These are phyloP conservation scores for Diplosoma virens DNA, from an alignment of 23 tunicate genomes.

Conservation along the genomic window DNA sequence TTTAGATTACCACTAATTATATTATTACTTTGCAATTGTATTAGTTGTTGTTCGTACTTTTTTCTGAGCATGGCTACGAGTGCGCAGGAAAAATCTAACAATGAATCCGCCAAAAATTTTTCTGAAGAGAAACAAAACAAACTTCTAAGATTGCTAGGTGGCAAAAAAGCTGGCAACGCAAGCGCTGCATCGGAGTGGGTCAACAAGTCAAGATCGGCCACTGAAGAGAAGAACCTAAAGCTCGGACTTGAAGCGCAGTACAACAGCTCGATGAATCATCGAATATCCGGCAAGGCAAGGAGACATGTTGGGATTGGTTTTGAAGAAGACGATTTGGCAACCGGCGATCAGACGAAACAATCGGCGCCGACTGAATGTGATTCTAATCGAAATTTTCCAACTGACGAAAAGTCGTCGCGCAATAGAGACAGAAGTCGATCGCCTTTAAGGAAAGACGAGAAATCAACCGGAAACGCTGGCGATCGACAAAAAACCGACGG, in stretches of 20 bases:
- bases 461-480: background rate
- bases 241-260: slow-evolving; percentile 47
- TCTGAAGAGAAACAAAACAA: slow-evolving; percentile 41
- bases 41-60: too few relatives aligned
- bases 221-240: slow-evolving; percentile 26
- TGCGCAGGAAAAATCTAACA: too few relatives aligned
- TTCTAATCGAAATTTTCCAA: background rate
- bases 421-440: slow-evolving; percentile 19
- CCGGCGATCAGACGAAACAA: too few relatives aligned
- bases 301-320: slow-evolving; percentile 57
- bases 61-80: too few relatives aligned
- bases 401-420: background rate
- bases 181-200: slow-evolving; percentile 54
- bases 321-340: background rate
- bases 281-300: slow-evolving; percentile 40
- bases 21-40: too few relatives aligned
- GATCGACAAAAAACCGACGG: background rate
- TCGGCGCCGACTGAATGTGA: too few relatives aligned
- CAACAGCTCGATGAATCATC: slow-evolving; percentile 27
- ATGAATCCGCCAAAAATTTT: too few relatives aligned
- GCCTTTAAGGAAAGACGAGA: background rate
- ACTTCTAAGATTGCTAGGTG: slow-evolving; percentile 43
- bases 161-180: slow-evolving; percentile 39
- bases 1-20: too few relatives aligned
- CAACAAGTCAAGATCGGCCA: slow-evolving; percentile 20